Percentiles rank a stretch among this genome's conserved stretches.
phyloP scores from a whole-genome alignment of 1,140 invertebrate genomes.

The Paraescarpia echinospica region DNA sequence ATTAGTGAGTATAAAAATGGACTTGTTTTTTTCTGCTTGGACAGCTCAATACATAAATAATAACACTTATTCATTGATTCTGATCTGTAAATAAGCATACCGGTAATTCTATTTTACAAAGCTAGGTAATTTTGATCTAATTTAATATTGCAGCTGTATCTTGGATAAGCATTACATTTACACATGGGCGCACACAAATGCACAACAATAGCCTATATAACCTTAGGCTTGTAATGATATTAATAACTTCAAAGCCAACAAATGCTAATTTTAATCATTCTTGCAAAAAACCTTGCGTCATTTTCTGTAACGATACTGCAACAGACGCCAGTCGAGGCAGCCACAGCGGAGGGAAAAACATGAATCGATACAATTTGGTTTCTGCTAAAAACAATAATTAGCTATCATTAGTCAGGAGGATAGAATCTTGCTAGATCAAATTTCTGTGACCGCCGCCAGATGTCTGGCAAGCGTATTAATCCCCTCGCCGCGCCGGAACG shows the following conservation, averaged over 20 bases:
- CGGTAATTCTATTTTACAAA: neutral
- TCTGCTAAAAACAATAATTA: constrained; percentile 2
- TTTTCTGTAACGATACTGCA: neutral
- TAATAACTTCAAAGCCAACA: constrained; percentile 1
- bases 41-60: no score
- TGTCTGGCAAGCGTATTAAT: neutral
- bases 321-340: neutral
- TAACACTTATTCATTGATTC: no score
- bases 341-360: neutral
- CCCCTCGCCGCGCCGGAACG: neutral
- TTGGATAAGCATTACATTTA: neutral
- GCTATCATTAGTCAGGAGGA: neutral
- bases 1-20: no score
- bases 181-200: neutral
- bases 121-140: neutral
- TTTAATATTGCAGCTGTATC: neutral
- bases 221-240: neutral
- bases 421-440: neutral
- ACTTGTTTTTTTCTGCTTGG: no score
- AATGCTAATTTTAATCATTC: neutral
- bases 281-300: neutral
- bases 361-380: neutral
- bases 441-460: neutral
- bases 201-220: neutral
- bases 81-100: no score